These are phyloP conservation scores for Hoplodrina ambigua DNA, from an alignment of 2,888 invertebrate genomes.

Conservation along the genomic window DNA sequence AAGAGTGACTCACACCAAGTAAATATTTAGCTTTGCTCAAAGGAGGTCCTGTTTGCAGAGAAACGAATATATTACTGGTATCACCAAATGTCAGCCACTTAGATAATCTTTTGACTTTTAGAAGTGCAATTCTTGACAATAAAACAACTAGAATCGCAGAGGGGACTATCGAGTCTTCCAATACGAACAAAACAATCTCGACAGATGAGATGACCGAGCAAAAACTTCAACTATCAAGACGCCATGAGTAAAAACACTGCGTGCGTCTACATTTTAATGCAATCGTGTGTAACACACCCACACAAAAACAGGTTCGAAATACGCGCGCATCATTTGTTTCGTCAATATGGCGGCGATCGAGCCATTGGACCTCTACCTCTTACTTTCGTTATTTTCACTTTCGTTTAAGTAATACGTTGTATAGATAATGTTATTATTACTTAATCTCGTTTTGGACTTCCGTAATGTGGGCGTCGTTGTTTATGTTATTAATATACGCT, in stretches of 20 bases:
- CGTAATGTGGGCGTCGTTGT: slow-evolving; percentile 70
- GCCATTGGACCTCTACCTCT: slow-evolving; percentile 79
- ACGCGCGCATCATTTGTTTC: slow-evolving; percentile 73
- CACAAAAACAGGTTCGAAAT: slow-evolving; percentile 70
- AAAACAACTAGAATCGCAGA: slow-evolving; percentile 4
- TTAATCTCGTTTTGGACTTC: slow-evolving; percentile 75
- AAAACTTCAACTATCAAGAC: slow-evolving; percentile 50
- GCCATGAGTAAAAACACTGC: slow-evolving; percentile 43
- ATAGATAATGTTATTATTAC: slow-evolving; percentile 74
- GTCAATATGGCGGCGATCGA: slow-evolving; percentile 76
- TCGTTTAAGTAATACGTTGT: slow-evolving; percentile 80
- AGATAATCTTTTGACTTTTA: slow-evolving; percentile 23
- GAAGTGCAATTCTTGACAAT: slow-evolving; percentile 4
- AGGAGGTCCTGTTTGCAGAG: background rate
- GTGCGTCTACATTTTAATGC: slow-evolving; percentile 49
- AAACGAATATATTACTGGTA: slow-evolving; percentile 20
- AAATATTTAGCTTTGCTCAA: slow-evolving; percentile 1
- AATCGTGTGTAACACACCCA: slow-evolving; percentile 64
- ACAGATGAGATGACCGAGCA: slow-evolving; percentile 39
- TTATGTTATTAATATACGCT: slow-evolving; percentile 61
- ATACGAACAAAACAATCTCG: slow-evolving; percentile 41
- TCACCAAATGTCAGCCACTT: slow-evolving; percentile 10
- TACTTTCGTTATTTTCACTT: slow-evolving; percentile 88
- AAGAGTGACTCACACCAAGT: slow-evolving; percentile 36
- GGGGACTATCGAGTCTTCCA: slow-evolving; percentile 34